These are phyloP conservation scores for Mythimna lalbum DNA, from an alignment of 2,888 invertebrate species.

Conservation along the genomic window DNA sequence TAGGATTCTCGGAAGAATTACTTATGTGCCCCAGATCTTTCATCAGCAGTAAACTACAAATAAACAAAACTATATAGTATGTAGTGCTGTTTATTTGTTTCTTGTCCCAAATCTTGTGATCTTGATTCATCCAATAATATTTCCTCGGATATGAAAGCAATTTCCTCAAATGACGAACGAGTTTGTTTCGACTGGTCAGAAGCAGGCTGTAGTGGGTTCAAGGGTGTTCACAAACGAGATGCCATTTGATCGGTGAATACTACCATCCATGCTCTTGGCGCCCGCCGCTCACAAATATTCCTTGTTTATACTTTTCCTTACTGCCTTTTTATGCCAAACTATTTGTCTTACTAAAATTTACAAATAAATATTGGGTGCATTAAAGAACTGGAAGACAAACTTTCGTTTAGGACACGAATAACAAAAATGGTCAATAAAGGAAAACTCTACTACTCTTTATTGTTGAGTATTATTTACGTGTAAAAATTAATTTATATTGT, in stretches of 20 bases:
- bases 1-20: background rate
- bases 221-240: slow-evolving; percentile 1
- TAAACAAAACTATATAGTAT: slow-evolving; percentile 3
- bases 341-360: background rate
- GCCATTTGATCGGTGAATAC: slow-evolving; percentile 23
- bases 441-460: too few relatives aligned
- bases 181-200: slow-evolving; percentile 8
- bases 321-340: background rate
- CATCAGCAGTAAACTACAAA: slow-evolving; percentile 1
- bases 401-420: background rate
- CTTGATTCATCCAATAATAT: slow-evolving; percentile 13
- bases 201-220: background rate
- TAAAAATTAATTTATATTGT: too few relatives aligned
- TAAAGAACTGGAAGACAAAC: background rate
- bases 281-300: slow-evolving; percentile 6
- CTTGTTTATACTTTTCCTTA: slow-evolving; percentile 14
- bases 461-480: too few relatives aligned
- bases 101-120: slow-evolving; percentile 8
- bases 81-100: background rate
- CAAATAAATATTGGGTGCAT: background rate
- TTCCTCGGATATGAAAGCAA: slow-evolving; percentile 37
- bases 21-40: background rate
- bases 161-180: slow-evolving; percentile 24
- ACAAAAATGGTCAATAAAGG: background rate
- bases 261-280: background rate